Conservation (phyloP, 2,797 vertebrate genomes). For the Diceros bicornis region DNA sequence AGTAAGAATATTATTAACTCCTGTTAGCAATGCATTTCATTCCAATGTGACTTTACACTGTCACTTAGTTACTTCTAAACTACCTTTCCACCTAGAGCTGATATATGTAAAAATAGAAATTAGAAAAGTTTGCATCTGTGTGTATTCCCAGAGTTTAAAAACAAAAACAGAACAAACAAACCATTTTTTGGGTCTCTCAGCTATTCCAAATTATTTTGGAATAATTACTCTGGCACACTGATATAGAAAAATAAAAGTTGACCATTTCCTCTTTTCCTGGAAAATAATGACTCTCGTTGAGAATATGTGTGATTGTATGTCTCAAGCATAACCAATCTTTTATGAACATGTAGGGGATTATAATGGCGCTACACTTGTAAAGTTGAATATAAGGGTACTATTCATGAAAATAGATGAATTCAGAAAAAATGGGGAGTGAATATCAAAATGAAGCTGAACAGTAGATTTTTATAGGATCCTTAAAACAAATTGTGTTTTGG, state of each 20-base stretch:
- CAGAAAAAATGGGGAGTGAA: not conserved
- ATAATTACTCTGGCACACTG: not conserved
- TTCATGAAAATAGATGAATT: conserved; percentile 68
- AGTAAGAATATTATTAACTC: not conserved
- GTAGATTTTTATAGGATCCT: conserved; percentile 56
- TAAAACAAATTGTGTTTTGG: not conserved
- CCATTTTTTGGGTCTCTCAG: not conserved
- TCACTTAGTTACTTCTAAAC: not conserved
- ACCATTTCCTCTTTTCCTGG: conserved; percentile 82
- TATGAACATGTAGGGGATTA: not conserved
- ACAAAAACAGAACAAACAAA: not conserved
- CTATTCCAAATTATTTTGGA: conserved; percentile 11
- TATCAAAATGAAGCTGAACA: conserved; percentile 57
- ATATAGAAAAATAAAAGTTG: not conserved
- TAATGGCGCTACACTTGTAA: not conserved
- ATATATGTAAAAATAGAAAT: not conserved
- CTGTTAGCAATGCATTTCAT: not conserved
- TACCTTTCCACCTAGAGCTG: not conserved
- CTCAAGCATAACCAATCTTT: conserved; percentile 30
- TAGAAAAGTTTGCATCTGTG: not conserved
- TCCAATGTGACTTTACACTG: not conserved
- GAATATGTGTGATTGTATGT: conserved; percentile 70
- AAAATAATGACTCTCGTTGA: conserved; percentile 72
- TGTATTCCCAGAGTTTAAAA: not conserved
- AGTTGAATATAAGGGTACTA: conserved; percentile 56